These are phyloP conservation scores for Vombatus ursinus DNA, from an alignment of 2,113 vertebrate genomes.

Conservation along the genomic window DNA sequence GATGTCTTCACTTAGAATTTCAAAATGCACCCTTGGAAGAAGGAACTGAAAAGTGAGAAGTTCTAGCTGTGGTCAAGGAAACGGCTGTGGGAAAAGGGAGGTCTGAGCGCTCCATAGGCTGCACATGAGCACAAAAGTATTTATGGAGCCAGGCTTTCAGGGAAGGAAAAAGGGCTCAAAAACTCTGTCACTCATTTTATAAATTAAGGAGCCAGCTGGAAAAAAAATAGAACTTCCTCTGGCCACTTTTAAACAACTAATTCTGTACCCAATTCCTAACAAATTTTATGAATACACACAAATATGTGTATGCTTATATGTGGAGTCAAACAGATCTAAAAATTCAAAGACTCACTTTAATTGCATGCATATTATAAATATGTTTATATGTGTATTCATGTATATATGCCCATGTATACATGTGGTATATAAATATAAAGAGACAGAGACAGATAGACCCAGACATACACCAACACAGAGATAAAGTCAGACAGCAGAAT, in stretches of 20 bases:
- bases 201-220: neutral
- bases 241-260: neutral
- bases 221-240: neutral
- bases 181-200: neutral
- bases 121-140: neutral
- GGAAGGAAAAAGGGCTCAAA: neutral
- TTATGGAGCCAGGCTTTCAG: slow-evolving; percentile 10
- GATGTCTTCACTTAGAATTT: neutral
- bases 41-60: slow-evolving; percentile 6
- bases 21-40: neutral
- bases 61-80: neutral
- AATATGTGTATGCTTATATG: neutral
- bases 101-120: neutral
- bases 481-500: neutral
- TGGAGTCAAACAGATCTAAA: neutral
- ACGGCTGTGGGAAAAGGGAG: slow-evolving; percentile 8
- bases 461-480: neutral
- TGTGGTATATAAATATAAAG: no score
- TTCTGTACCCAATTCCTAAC: neutral
- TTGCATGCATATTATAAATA: neutral
- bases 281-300: neutral
- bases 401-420: no score
- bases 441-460: neutral
- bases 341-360: neutral
- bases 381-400: no score